These are phyloP conservation scores for Bergia puertoricense DNA, from an alignment of 92 coral and sea anemone species.

Conservation along the genomic window DNA sequence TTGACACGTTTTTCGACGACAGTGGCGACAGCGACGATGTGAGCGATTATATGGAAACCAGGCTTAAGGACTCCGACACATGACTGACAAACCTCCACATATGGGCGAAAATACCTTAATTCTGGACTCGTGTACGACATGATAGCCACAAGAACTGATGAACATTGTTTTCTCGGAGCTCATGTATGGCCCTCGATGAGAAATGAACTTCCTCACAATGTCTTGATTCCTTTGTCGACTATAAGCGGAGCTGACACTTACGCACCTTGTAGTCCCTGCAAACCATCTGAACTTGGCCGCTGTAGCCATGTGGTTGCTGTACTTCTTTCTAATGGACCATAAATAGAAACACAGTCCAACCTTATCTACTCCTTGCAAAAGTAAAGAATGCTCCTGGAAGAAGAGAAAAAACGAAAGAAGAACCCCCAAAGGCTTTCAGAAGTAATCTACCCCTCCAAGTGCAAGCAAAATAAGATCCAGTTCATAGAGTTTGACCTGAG, in stretches of 20 bases:
- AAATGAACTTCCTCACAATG: slow-evolving; percentile 52
- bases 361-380: too few species aligned
- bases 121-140: slow-evolving; percentile 61
- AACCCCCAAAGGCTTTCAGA: too few species aligned
- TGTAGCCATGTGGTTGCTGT: slow-evolving; percentile 66
- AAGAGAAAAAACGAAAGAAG: too few species aligned
- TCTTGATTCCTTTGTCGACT: slow-evolving; percentile 38
- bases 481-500: too few species aligned
- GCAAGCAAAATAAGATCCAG: too few species aligned
- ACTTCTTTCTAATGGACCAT: too few species aligned
- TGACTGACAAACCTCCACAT: slow-evolving; percentile 60
- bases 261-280: slow-evolving; percentile 61
- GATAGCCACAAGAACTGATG: slow-evolving; percentile 34
- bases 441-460: too few species aligned
- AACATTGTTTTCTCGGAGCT: slow-evolving; percentile 55
- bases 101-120: slow-evolving; percentile 60
- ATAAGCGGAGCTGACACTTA: slow-evolving; percentile 57
- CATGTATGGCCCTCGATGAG: slow-evolving; percentile 74
- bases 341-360: too few species aligned
- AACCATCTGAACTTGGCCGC: slow-evolving; percentile 53
- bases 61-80: slow-evolving; percentile 51
- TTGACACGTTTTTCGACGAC: too few species aligned
- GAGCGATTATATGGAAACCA: too few species aligned
- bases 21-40: too few species aligned
- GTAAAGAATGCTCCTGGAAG: too few species aligned